Evolutionary conservation across 2,797 vertebrate species (phyloP).

Genomic region (Labeo calbasu): DNA sequence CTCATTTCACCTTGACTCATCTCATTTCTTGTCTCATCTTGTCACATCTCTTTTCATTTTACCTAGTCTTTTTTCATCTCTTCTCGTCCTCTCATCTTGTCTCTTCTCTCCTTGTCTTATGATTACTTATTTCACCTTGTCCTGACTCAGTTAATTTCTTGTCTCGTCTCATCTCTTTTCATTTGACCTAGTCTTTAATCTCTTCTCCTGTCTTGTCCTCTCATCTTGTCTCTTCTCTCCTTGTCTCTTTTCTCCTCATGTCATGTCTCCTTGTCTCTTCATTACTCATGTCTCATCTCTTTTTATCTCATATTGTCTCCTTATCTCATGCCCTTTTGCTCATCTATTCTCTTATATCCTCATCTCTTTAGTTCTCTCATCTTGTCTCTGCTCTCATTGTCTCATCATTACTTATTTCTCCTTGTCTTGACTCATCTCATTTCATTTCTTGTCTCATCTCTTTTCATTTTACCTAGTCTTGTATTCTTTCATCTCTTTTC

Average conservation of each 20-base stretch:
- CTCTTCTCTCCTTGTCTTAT: not conserved
- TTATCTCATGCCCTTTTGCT: not conserved
- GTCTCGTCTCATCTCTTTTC: not conserved
- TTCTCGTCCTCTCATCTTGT: not conserved
- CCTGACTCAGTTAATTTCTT: not conserved
- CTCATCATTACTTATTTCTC: too few relatives aligned
- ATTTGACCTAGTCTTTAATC: too few relatives aligned
- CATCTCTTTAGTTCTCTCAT: not conserved
- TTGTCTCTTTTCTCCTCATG: not conserved
- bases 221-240: not conserved
- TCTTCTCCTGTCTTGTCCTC: not conserved
- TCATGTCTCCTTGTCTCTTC: not conserved
- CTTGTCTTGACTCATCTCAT: not conserved
- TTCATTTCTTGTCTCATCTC: not conserved
- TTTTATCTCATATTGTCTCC: not conserved
- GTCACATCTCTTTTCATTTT: too few relatives aligned
- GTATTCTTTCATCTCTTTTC: not conserved
- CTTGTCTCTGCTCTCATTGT: too few relatives aligned
- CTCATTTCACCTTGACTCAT: not conserved
- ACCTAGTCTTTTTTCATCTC: not conserved
- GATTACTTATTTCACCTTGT: not conserved
- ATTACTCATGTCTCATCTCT: not conserved
- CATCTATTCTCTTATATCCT: not conserved
- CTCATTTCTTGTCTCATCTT: too few relatives aligned
- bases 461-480: not conserved